These are phyloP conservation scores for Gymnopithys bicolor DNA, from an alignment of 2,797 vertebrate species.

Conservation along the genomic window DNA sequence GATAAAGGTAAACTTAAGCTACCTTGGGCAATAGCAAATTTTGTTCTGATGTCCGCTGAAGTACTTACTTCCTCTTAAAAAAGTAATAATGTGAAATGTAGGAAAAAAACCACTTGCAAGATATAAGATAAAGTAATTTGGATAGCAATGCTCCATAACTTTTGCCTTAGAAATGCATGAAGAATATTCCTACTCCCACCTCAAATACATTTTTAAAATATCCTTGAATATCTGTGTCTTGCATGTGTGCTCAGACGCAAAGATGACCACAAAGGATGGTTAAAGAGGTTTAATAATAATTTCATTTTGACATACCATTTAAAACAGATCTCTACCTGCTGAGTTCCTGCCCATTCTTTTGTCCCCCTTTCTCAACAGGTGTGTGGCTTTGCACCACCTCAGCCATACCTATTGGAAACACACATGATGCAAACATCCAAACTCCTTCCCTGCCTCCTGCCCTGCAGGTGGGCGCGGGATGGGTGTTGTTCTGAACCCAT, in stretches of 20 bases:
- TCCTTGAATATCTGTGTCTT: background rate
- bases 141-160: background rate
- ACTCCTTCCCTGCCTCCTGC: background rate
- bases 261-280: background rate
- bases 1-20: background rate
- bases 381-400: background rate
- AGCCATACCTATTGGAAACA: background rate
- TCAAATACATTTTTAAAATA: background rate
- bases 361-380: background rate
- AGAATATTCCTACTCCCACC: background rate
- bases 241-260: background rate
- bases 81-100: background rate
- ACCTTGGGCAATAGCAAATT: background rate
- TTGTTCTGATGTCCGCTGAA: background rate
- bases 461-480: accelerated
- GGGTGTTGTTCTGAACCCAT: background rate
- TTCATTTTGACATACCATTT: background rate
- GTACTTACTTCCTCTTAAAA: background rate
- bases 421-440: accelerated
- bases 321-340: background rate
- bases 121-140: background rate
- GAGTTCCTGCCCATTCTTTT: background rate
- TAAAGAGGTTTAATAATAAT: background rate
- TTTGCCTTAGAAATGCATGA: background rate
- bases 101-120: accelerated